Base-by-base conservation (phyloP, 2,113 vertebrate genomes). In the Fregetta grallaria region DNA sequence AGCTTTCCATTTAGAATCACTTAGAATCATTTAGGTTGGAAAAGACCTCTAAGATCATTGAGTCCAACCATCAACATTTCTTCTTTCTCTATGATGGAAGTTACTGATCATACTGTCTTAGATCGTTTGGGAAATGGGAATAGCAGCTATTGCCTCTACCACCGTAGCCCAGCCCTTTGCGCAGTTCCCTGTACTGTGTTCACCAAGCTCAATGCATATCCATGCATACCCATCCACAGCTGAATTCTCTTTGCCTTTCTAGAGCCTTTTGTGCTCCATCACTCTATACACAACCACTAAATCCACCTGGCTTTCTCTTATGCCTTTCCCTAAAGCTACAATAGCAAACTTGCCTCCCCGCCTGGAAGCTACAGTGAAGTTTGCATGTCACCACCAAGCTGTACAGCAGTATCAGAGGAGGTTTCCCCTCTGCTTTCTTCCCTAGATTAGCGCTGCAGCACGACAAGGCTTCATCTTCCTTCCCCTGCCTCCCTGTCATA, bases 301-400 rank as follows among this genome's bases (percentile, higher is more conserved):
- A 63, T 3, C 49, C 38, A n/a, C 30, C 38, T 6, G 13, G 18
- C 65, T 73, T 89, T 73, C 65, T 47, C 71, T 47, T 52, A 44
- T 5, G 21, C 27, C 42, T 75, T 86, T 40, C 70, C 52, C 65
- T 50, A 58, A 58, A 67, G 52, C 40, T 76, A 29, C 27, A 30
- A 10, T 3, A 7, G n/a, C 45, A 66, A 25, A n/a, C 6, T 22
- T 40, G 25, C 47, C 50, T 75, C n/a, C 27, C 12, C 0, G 0
- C 36, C 47, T 55, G 20, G 13, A 49, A 56, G 15, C 19, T 9
- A 19, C 55, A 20, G 12, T 27, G 45, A 44, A 23, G 47, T 50
- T 10, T 8, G 11, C 26, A 4, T 1, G 6, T 27, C 36, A 13
- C 29, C 71, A 14, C 29, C 27, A 67, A 80, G 34, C 70, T 32